Evolutionary conservation across 2,113 vertebrate species (phyloP), one percentile per base, ranked within the genome.

Genomic region (Onychorhynchus coronatus): DNA sequence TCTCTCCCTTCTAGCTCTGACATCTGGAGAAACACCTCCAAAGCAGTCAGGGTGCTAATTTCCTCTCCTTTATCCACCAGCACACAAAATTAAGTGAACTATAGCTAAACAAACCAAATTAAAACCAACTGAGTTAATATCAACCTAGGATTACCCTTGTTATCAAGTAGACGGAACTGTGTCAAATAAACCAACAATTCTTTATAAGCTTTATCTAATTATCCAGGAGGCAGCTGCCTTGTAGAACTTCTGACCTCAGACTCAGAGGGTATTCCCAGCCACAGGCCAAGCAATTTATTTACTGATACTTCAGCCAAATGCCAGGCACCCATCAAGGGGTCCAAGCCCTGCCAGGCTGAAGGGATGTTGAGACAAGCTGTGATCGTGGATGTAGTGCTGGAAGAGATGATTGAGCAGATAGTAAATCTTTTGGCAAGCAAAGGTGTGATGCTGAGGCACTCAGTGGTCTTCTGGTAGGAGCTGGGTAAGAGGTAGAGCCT

Each of bases 151-250:
- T 95, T 94, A 91, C 42, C 46, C 58, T 71, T 50, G 89, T 95
- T 93, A 96, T 96, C 95, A 44, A 83, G 75, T 85, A 88, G 85
- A 68, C 20, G 10, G 94, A 93, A 91, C 81, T 53, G 55, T 76
- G 85, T 91, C 93, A 93, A 95, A 91, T 95, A 97, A 96, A 91
- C 85, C 94, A 96, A 93, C 90, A 96, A 80, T 73, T 90, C 78
- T 96, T 93, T 95, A 94, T 96, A 91, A 96, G 93, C 94, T 95
- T 96, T 96, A 88, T 94, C 81, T 96, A 96, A 95, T 92, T 96
- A 96, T 82, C 85, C 71, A 72, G 87, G 28, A 95, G 91, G 93
- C 89, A 95, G 88, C 89, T 96, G 95, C 31, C 78, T 73, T 85
- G 58, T 77, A 53, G 58, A 72, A 12, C 87, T 95, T 53, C 66